Evolutionary conservation across 2,797 vertebrate genomes (phyloP).

Genomic region (Scleropages formosus): DNA sequence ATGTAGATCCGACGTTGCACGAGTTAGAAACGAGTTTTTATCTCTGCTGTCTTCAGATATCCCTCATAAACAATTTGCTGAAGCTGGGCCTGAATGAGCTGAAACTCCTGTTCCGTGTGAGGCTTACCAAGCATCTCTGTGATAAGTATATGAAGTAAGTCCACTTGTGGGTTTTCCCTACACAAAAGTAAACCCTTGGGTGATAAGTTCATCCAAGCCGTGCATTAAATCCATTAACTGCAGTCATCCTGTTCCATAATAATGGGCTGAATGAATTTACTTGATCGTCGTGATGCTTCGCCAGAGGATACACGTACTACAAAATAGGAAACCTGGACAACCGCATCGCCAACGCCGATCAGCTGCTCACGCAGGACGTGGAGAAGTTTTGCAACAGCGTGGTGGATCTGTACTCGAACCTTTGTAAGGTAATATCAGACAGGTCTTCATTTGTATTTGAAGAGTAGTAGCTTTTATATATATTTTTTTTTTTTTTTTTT

Average conservation of each 20-base stretch:
- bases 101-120: constrained; percentile 88
- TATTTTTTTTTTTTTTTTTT: too few relatives aligned
- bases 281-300: constrained; percentile 22
- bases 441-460: neutral
- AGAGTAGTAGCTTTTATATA: too few relatives aligned
- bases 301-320: constrained; percentile 91
- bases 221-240: too few relatives aligned
- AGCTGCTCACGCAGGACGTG: constrained; percentile 95
- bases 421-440: constrained; percentile 83
- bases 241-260: neutral
- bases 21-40: neutral
- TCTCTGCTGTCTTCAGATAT: constrained; percentile 73
- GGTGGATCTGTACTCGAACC: constrained; percentile 96
- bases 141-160: constrained; percentile 95
- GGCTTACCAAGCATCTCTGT: constrained; percentile 89
- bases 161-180: too few relatives aligned
- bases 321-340: constrained; percentile 99
- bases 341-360: constrained; percentile 94
- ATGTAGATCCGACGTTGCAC: too few relatives aligned
- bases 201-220: too few relatives aligned
- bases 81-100: constrained; percentile 93
- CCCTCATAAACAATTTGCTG: constrained; percentile 94
- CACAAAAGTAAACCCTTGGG: too few relatives aligned
- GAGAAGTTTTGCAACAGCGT: constrained; percentile 98
- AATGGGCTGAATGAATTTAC: neutral